A percentile compares a stretch with the other conserved stretches of the same genome.
phyloP scores from a whole-genome alignment of 2,888 invertebrate genomes.

The Drosophila emarginata region DNA sequence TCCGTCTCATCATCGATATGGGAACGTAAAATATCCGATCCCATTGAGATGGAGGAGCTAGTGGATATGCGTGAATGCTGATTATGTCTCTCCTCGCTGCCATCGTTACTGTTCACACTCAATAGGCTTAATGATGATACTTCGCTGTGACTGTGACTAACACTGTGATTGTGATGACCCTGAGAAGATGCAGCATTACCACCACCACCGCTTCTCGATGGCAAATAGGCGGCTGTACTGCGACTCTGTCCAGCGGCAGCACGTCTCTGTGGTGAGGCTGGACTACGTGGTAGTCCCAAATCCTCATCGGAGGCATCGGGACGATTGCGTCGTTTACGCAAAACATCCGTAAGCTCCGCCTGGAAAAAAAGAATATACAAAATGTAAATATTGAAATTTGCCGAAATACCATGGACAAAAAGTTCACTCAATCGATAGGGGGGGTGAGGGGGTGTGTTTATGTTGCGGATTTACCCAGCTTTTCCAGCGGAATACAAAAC shows the following conservation, averaged over 20 bases:
- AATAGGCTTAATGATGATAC: slow-evolving; percentile 84
- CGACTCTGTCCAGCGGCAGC: slow-evolving; percentile 49
- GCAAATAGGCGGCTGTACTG: slow-evolving; percentile 27
- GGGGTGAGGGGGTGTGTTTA: background rate
- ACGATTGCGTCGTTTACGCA: slow-evolving; percentile 86
- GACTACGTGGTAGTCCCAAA: slow-evolving; percentile 89
- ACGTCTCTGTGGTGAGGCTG: slow-evolving; percentile 87
- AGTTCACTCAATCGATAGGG: background rate
- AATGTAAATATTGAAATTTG: background rate
- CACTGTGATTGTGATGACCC: background rate
- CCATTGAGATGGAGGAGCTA: slow-evolving; percentile 56
- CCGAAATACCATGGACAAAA: background rate
- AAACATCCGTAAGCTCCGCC: slow-evolving; percentile 90
- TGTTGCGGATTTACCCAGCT: slow-evolving; percentile 77
- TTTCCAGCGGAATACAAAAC: slow-evolving; percentile 81
- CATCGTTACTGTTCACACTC: slow-evolving; percentile 88
- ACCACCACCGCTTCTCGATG: slow-evolving; percentile 10
- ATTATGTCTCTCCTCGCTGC: slow-evolving; percentile 54
- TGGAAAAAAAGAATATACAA: slow-evolving; percentile 77
- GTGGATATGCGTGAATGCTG: slow-evolving; percentile 54
- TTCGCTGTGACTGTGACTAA: slow-evolving; percentile 51
- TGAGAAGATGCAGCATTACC: background rate
- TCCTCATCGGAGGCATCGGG: slow-evolving; percentile 89
- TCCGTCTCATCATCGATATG: slow-evolving; percentile 76
- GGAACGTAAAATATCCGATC: slow-evolving; percentile 64